Percentiles rank a stretch among this genome's conserved stretches.
Conservation (phyloP, 2,888 invertebrate species). For the Colletes collaris region DNA sequence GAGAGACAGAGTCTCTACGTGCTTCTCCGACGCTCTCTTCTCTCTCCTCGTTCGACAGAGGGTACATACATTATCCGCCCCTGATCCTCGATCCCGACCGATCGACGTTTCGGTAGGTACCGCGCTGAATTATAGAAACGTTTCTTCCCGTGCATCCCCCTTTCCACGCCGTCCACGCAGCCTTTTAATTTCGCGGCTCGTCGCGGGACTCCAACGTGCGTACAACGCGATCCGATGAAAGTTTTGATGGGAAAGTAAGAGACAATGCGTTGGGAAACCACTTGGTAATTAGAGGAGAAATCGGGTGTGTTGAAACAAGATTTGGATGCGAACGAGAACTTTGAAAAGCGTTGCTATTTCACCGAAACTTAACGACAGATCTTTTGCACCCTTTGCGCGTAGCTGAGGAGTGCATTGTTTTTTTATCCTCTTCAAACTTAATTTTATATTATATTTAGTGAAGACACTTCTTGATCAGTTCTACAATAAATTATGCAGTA, state of each 20-base stretch:
- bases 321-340: too few species aligned
- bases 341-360: too few species aligned
- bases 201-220: too few species aligned
- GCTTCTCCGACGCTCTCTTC: conserved; percentile 47
- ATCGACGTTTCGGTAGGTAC: conserved; percentile 69
- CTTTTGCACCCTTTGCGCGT: too few species aligned
- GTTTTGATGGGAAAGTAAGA: background rate
- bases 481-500: too few species aligned
- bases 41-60: conserved; percentile 65
- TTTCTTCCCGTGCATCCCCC: conserved; percentile 48
- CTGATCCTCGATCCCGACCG: conserved; percentile 72
- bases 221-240: background rate
- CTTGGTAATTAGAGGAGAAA: too few species aligned
- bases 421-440: too few species aligned
- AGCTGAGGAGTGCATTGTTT: too few species aligned
- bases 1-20: conserved; percentile 52
- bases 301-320: too few species aligned
- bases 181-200: conserved; percentile 74
- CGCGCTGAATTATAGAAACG: conserved; percentile 80
- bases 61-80: conserved; percentile 82
- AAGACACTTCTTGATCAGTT: too few species aligned
- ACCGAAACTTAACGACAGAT: too few species aligned
- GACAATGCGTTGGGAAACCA: background rate
- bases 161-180: conserved; percentile 41
- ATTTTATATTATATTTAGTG: too few species aligned